phyloP scores from a whole-genome alignment of 2,113 vertebrate species.

The Anguilla rostrata region DNA sequence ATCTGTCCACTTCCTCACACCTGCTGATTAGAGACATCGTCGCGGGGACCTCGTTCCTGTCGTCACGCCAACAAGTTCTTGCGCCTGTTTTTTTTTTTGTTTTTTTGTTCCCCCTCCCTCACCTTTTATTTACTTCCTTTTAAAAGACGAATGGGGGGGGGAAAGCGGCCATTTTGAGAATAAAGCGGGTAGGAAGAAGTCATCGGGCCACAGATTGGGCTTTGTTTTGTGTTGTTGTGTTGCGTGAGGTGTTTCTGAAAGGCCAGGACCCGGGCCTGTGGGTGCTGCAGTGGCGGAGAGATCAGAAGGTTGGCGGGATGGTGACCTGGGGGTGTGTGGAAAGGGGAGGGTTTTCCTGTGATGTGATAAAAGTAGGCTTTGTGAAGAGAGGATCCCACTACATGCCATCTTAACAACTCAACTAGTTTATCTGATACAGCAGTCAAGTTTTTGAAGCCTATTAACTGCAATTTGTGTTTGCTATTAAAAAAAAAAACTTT shows the following conservation, averaged over 20 bases:
- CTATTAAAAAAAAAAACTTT: neutral
- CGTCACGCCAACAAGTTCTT: constrained; percentile 45
- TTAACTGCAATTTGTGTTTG: neutral
- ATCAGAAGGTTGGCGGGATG: constrained; percentile 51
- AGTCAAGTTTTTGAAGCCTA: neutral
- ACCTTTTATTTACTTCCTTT: constrained; percentile 11
- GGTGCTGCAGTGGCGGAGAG: constrained; percentile 31
- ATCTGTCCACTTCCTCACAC: constrained; percentile 69
- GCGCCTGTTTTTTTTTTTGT: constrained; percentile 7
- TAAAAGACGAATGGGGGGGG: constrained; percentile 19
- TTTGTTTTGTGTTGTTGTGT: constrained; percentile 40
- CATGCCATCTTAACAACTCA: constrained; percentile 36
- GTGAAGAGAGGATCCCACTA: constrained; percentile 57
- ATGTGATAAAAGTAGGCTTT: constrained; percentile 64
- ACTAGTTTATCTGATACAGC: constrained; percentile 4
- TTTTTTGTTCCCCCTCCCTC: neutral
- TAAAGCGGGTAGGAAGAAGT: constrained; percentile 24
- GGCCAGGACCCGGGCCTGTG: constrained; percentile 32
- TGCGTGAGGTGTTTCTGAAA: constrained; percentile 22
- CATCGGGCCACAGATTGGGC: constrained; percentile 36
- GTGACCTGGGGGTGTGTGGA: constrained; percentile 49
- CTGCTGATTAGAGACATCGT: constrained; percentile 75
- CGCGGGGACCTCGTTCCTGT: constrained; percentile 56
- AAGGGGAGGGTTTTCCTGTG: constrained; percentile 38
- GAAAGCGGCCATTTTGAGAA: constrained; percentile 3